phyloP scores from a whole-genome alignment of 2,797 vertebrate genomes.

The Threskiornis aethiopicus region DNA sequence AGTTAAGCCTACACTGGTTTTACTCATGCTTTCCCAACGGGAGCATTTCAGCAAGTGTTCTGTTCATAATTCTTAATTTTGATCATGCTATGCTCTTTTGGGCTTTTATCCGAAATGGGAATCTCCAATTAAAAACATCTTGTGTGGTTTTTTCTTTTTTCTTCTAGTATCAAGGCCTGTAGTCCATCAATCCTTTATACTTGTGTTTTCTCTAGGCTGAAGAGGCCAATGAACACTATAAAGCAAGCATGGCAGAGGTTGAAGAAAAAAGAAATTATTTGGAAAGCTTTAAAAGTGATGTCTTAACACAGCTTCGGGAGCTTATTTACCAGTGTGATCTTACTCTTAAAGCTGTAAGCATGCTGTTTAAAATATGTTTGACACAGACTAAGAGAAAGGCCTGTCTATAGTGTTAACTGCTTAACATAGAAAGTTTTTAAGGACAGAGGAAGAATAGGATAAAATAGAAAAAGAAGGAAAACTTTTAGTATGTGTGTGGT shows the following conservation, averaged over 20 bases:
- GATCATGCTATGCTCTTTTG: neutral
- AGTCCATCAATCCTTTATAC: neutral
- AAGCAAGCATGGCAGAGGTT: conserved; percentile 86
- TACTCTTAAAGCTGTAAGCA: conserved; percentile 93
- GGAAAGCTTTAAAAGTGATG: conserved; percentile 88
- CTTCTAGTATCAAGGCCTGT: neutral
- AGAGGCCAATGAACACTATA: conserved; percentile 90
- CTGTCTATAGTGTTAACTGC: neutral
- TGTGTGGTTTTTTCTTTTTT: neutral
- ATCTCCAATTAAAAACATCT: neutral
- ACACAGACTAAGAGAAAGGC: neutral
- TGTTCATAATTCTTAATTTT: neutral
- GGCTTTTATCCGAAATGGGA: neutral
- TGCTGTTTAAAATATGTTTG: neutral
- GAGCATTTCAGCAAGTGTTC: neutral
- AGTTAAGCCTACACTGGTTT: neutral
- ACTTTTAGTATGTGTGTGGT: neutral
- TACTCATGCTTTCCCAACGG: neutral
- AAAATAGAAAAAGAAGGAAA: neutral
- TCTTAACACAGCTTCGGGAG: conserved; percentile 89
- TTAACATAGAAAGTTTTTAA: neutral
- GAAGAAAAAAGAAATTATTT: conserved; percentile 86
- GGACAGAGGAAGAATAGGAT: neutral
- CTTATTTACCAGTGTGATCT: conserved; percentile 97
- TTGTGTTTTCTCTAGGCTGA: conserved; percentile 81